These are phyloP conservation scores for Halcyon senegalensis DNA, from an alignment of 2,113 vertebrate genomes.

Conservation along the genomic window DNA sequence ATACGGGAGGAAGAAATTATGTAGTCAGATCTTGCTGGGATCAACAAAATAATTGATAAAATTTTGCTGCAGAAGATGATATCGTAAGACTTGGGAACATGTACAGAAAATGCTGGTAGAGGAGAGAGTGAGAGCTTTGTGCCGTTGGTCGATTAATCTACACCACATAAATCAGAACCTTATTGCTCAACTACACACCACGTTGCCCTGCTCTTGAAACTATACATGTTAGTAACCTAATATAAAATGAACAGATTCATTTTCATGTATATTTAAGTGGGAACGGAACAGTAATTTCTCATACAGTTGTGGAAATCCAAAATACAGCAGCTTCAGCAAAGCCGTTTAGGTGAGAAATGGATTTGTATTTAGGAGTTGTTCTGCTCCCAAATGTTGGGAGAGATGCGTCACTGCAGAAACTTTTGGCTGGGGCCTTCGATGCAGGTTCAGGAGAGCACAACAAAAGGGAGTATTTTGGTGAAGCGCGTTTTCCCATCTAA, in stretches of 20 bases:
- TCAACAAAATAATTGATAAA: background rate
- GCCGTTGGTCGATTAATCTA: background rate
- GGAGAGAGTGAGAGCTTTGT: background rate
- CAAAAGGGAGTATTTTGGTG: background rate
- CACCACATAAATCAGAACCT: background rate
- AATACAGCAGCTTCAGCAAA: background rate
- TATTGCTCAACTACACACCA: background rate
- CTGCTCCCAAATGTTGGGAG: accelerated
- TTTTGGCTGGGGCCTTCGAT: background rate
- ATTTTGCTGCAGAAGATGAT: background rate
- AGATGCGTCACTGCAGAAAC: background rate
- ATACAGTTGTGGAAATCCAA: background rate
- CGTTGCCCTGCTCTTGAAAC: background rate
- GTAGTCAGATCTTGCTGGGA: background rate
- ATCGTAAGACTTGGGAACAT: background rate
- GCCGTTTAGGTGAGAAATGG: background rate
- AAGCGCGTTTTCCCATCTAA: background rate
- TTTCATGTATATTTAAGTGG: background rate
- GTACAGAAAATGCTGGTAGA: background rate
- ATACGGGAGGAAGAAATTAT: background rate
- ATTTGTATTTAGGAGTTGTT: background rate
- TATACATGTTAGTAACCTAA: background rate
- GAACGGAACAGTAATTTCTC: background rate
- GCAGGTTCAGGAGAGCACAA: background rate
- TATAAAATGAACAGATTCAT: background rate